Evolutionary conservation across 2,888 invertebrate species (phyloP).

Genomic region (Bombylius discolor): DNA sequence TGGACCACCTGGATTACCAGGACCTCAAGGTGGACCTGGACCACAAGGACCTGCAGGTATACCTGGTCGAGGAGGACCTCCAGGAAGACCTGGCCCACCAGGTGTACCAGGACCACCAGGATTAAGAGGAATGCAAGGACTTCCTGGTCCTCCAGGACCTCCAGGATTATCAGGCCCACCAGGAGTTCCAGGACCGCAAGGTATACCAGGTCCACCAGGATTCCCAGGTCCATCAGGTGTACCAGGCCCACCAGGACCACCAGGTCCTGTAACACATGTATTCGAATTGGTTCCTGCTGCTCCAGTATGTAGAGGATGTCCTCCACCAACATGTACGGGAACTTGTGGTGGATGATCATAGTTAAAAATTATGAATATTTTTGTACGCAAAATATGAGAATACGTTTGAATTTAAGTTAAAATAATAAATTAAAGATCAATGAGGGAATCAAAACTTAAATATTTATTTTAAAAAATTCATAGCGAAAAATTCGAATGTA

Average conservation of each 20-base stretch:
- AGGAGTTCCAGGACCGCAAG: slow-evolving; percentile 42
- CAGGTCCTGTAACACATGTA: slow-evolving; percentile 44
- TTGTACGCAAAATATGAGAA: no score
- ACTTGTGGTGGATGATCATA: no score
- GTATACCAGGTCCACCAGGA: slow-evolving; percentile 49
- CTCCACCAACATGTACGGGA: no score
- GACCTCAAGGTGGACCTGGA: slow-evolving; percentile 52
- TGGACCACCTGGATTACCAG: slow-evolving; percentile 36
- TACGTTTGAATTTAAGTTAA: no score
- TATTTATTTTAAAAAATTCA: no score
- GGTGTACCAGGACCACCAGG: neutral
- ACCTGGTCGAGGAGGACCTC: neutral
- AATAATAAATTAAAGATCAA: no score
- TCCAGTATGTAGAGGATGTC: no score
- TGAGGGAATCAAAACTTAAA: no score
- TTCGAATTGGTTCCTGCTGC: no score
- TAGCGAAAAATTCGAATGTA: no score
- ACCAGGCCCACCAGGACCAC: slow-evolving; percentile 48
- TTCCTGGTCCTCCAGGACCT: slow-evolving; percentile 43
- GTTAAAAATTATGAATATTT: no score
- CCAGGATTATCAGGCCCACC: slow-evolving; percentile 42
- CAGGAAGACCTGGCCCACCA: no score
- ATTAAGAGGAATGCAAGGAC: slow-evolving; percentile 36
- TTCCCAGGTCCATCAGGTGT: slow-evolving; percentile 55
- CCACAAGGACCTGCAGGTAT: neutral